Percentiles rank a stretch among this genome's conserved stretches.
Evolutionary conservation across 2,113 vertebrate species (phyloP).

Genomic region (Ardeotis arabs): DNA sequence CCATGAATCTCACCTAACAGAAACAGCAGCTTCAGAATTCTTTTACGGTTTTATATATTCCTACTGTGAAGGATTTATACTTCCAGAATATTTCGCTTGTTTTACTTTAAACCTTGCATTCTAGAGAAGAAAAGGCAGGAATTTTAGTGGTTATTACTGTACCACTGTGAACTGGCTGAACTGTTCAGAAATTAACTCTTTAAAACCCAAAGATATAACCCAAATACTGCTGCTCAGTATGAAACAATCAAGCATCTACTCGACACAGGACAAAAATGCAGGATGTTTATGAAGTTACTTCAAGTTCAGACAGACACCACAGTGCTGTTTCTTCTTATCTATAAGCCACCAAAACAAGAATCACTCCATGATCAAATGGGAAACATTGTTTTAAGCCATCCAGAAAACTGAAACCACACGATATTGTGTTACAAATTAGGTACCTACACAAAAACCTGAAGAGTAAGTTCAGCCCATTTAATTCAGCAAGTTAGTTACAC

Average conservation of each 20-base stretch:
- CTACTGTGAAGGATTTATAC: background rate
- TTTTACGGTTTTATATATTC: background rate
- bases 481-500: background rate
- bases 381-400: background rate
- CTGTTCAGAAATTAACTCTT: background rate
- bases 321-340: background rate
- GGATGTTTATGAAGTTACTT: background rate
- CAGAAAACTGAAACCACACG: background rate
- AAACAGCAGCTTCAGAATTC: background rate
- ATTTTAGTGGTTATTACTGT: background rate
- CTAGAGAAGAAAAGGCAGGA: background rate
- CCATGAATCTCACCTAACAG: accelerated
- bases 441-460: background rate
- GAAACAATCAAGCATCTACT: background rate
- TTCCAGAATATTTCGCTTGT: background rate
- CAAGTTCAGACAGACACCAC: background rate
- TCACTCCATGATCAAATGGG: background rate
- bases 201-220: background rate
- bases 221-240: background rate
- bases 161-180: background rate
- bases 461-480: background rate
- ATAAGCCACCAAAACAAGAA: background rate
- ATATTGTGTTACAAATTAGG: background rate
- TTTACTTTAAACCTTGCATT: background rate
- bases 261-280: background rate